A percentile compares a stretch with the other conserved stretches of the same genome.
phyloP scores from a whole-genome alignment of 2,888 invertebrate species.

The Hirtodrosophila alboralis region DNA sequence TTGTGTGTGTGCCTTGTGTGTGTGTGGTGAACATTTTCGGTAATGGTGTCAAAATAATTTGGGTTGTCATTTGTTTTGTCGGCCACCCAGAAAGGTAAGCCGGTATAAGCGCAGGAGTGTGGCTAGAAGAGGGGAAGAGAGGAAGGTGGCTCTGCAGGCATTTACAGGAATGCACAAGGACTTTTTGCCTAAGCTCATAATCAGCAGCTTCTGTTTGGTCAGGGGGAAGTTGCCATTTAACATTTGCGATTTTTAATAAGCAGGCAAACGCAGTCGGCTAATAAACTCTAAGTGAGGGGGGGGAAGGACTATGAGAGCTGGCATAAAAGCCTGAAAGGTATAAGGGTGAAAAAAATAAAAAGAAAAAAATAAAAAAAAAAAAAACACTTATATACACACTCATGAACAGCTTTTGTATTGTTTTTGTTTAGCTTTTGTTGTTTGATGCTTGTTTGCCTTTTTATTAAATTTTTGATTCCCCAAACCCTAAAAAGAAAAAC shows the following conservation, averaged over 20 bases:
- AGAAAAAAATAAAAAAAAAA: no score
- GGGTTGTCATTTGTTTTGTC: constrained; percentile 71
- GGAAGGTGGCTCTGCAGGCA: constrained; percentile 1
- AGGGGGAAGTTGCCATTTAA: constrained; percentile 29
- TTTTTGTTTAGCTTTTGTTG: constrained; percentile 43
- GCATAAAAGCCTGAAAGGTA: no score
- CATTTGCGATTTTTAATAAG: constrained; percentile 60
- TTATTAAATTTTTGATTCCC: constrained; percentile 46
- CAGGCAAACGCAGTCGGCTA: constrained; percentile 49
- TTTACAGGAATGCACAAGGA: constrained; percentile 3
- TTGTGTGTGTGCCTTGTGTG: constrained; percentile 18
- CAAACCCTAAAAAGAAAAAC: not conserved
- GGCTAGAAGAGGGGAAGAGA: not conserved
- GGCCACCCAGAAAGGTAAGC: constrained; percentile 54
- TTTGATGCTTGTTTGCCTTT: constrained; percentile 37
- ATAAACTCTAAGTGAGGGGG: constrained; percentile 41
- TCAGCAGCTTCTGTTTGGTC: constrained; percentile 36
- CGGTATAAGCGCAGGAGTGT: constrained; percentile 28
- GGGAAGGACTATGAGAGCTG: not conserved
- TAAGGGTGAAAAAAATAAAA: no score
- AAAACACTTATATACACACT: not conserved
- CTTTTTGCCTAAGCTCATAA: constrained; percentile 45
- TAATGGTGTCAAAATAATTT: constrained; percentile 78
- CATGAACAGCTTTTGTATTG: constrained; percentile 34
- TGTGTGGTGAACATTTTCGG: constrained; percentile 55